These are phyloP conservation scores for Actenoides hombroni DNA, from an alignment of 2,113 vertebrate species.

Conservation along the genomic window DNA sequence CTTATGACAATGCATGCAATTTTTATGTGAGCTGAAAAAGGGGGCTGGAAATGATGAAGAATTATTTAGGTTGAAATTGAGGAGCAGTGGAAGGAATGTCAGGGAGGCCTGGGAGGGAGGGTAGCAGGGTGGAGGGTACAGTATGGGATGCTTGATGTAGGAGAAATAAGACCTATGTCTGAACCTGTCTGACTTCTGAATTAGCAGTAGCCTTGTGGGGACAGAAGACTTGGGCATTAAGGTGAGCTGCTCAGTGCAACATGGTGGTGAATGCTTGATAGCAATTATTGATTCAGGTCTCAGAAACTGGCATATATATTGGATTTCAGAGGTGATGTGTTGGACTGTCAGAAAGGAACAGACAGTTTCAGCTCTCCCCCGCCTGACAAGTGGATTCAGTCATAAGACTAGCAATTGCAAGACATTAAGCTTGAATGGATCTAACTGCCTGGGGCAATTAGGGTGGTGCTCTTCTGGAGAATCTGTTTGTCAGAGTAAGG, in stretches of 20 bases:
- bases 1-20: background rate
- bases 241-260: background rate
- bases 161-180: background rate
- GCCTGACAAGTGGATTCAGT: background rate
- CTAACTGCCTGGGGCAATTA: background rate
- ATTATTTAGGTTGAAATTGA: background rate
- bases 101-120: background rate
- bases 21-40: background rate
- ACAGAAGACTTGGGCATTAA: background rate
- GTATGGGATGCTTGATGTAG: background rate
- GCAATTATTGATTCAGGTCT: background rate
- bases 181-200: background rate
- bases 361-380: background rate
- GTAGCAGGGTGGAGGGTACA: background rate
- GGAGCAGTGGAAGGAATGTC: background rate
- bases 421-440: background rate
- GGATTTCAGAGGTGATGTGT: constrained; percentile 33
- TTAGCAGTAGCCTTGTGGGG: background rate
- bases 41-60: background rate
- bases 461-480: background rate
- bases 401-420: background rate
- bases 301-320: background rate
- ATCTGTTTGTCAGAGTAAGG: background rate
- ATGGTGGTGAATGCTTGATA: constrained; percentile 4
- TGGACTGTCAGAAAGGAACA: background rate